Percentiles rank a stretch among this genome's conserved stretches.
These are phyloP conservation scores for Scaptodrosophila latifasciaeformis DNA, from an alignment of 2,888 invertebrate genomes.

Conservation along the genomic window DNA sequence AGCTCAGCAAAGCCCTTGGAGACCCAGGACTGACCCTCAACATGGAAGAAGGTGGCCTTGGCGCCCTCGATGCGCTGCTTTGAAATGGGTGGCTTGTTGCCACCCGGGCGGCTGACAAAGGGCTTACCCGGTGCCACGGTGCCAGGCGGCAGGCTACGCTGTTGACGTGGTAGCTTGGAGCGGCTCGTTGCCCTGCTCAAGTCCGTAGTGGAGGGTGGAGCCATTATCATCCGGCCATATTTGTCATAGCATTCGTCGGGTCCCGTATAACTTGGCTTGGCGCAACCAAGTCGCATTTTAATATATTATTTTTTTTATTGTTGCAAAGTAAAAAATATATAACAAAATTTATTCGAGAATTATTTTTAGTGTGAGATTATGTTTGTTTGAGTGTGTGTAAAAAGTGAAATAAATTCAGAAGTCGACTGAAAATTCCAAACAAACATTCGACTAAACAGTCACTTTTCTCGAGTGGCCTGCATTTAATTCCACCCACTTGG, in stretches of 20 bases:
- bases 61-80: conserved; percentile 25
- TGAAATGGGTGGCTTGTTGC: not conserved
- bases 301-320: too few relatives aligned
- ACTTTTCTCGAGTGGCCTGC: not conserved
- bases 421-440: not conserved
- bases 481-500: conserved; percentile 38
- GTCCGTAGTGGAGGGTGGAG: too few relatives aligned
- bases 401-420: not conserved
- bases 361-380: not conserved
- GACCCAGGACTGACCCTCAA: conserved; percentile 49
- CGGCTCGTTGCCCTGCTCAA: conserved; percentile 17
- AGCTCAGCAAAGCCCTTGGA: conserved; percentile 50
- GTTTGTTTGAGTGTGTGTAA: too few relatives aligned
- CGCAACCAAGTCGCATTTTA: too few relatives aligned
- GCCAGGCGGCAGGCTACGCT: conserved; percentile 56
- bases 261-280: too few relatives aligned
- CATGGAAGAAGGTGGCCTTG: conserved; percentile 50
- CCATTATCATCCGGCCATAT: too few relatives aligned
- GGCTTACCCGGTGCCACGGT: conserved; percentile 28
- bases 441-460: not conserved
- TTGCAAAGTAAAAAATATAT: too few relatives aligned
- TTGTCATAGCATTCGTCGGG: not conserved
- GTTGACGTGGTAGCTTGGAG: not conserved
- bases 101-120: not conserved
- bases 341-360: not conserved